Base-by-base conservation (phyloP, 2,888 invertebrate species). In the Melolontha melolontha region DNA sequence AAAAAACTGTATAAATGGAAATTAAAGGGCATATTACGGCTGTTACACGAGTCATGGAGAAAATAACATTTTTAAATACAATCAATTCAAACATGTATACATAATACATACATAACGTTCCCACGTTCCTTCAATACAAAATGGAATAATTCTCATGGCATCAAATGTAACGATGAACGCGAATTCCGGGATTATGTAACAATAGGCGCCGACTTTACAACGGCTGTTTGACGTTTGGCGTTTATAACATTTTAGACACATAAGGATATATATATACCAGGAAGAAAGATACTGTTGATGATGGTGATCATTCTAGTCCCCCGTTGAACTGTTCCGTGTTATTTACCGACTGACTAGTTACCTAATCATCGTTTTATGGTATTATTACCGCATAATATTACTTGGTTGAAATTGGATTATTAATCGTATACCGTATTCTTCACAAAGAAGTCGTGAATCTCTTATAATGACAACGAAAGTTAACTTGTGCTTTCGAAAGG, bases 141-240 rank as follows among this genome's bases (percentile, higher is more conserved):
- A 57, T 40, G 22, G 22, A 44, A 44, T 59, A 5, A 59, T 47
- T 59, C 59, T 59, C 59, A 59, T 47, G 16, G 59, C 16, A 59
- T 59, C 27, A 11, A 57, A 57, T 42, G 44, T 42, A 57, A 44
- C 42, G 14, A 14, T 12, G 17, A 59, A 14, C 44, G 8, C 47
- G 7, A 59, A 59, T 59, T 59, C 59, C 16, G 59, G 27, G 59
- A 59, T 59, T 59, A 59, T 44, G 59, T 44, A 59, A 59, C 29
- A n/a, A 14, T 10, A 34, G 34, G 6, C 17, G 17, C 10, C 14
- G 47, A 6, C 16, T 47, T 47, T 10, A 47, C 16, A 47, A 47
- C 14, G 14, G 16, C 14, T 7, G 47, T 1, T 10, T 5, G n/a
- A n/a, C n/a, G 44, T 16, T 44, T n/a, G 16, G n/a, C 16, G 17